Conservation (phyloP, 2,888 invertebrate species). For the Thumatha senex region DNA sequence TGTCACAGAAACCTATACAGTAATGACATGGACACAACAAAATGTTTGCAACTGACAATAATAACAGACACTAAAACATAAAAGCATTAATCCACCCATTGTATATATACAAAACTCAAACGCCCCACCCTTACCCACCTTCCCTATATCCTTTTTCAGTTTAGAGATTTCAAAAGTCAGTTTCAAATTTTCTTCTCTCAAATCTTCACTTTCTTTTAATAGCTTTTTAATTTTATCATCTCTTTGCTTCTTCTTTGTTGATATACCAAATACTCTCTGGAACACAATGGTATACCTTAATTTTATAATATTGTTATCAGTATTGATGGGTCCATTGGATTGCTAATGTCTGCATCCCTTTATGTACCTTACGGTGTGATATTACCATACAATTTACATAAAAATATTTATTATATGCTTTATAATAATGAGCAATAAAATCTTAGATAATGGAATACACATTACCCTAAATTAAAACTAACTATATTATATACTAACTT, state of each 20-base stretch:
- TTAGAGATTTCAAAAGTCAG: slow-evolving; percentile 56
- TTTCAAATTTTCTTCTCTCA: slow-evolving; percentile 57
- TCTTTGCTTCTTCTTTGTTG: slow-evolving; percentile 54
- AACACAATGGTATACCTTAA: slow-evolving; percentile 27
- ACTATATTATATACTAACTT: too few relatives aligned
- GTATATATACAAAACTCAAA: neutral
- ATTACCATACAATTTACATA: neutral
- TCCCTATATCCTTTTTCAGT: slow-evolving; percentile 64
- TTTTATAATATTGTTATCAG: too few relatives aligned
- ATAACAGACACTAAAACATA: too few relatives aligned
- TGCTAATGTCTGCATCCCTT: too few relatives aligned
- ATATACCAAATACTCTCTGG: slow-evolving; percentile 72
- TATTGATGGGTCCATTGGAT: too few relatives aligned
- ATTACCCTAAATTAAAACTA: neutral
- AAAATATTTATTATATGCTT: neutral
- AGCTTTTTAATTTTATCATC: slow-evolving; percentile 59
- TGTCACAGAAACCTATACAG: too few relatives aligned
- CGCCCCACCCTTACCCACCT: slow-evolving; percentile 44
- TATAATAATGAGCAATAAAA: neutral
- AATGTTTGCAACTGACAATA: too few relatives aligned
- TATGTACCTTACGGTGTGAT: too few relatives aligned
- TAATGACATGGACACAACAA: too few relatives aligned
- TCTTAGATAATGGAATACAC: neutral
- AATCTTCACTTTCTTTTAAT: slow-evolving; percentile 54
- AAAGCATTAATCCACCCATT: too few relatives aligned